Evolutionary conservation across 2,888 invertebrate species (phyloP).

Genomic region (Machimus rusticus): DNA sequence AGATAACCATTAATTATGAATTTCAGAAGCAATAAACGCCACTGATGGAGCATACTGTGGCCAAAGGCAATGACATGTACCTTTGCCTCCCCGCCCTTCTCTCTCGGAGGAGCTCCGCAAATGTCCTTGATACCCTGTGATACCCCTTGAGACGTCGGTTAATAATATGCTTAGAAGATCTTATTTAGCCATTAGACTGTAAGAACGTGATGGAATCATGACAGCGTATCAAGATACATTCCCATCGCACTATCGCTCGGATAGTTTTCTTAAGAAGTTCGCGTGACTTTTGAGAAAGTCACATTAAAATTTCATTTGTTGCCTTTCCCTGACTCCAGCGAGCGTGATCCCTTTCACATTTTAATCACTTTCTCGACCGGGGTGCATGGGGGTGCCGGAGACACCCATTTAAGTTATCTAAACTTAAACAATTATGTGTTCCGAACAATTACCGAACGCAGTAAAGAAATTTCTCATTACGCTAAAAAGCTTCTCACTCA

Average conservation of each 20-base stretch:
- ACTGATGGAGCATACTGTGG: neutral
- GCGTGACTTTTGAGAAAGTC: neutral
- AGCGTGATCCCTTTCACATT: neutral
- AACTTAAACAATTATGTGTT: constrained; percentile 40
- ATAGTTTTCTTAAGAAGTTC: neutral
- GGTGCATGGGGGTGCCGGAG: neutral
- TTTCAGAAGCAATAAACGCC: neutral
- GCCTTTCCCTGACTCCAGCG: neutral
- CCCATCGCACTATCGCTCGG: neutral
- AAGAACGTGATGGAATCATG: constrained; percentile 35
- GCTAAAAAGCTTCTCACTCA: constrained; percentile 31
- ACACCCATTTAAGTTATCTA: constrained; percentile 15
- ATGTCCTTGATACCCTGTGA: neutral
- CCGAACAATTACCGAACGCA: constrained; percentile 42
- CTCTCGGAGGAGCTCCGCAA: neutral
- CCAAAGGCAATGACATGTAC: neutral
- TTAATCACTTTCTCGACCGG: neutral
- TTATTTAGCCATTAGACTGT: constrained; percentile 27
- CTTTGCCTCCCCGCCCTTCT: neutral
- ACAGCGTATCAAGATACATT: constrained; percentile 34
- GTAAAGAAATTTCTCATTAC: constrained; percentile 42
- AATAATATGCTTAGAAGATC: constrained; percentile 3
- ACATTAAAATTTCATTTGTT: neutral
- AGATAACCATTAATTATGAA: neutral
- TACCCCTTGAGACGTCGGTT: neutral